Conservation (phyloP, 2,797 vertebrate species). For the Parauchenoglanis ngamensis region DNA sequence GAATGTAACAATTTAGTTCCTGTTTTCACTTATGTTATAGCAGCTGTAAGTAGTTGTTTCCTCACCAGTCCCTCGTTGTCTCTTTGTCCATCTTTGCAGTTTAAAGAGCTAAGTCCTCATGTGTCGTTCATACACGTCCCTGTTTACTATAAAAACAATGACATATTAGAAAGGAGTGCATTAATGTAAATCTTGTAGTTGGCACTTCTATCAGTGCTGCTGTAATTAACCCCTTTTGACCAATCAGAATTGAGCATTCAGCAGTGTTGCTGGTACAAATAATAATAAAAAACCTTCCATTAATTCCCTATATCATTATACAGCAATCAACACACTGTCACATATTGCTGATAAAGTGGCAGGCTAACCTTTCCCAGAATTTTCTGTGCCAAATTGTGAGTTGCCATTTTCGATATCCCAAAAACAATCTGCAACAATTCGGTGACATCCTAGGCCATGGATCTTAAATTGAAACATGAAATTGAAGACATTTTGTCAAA, state of each 20-base stretch:
- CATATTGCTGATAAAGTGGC: not conserved
- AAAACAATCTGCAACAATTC: too few relatives aligned
- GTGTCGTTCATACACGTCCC: not conserved
- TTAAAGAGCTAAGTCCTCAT: not conserved
- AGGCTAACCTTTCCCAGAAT: too few relatives aligned
- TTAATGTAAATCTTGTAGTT: not conserved
- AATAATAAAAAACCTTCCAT: not conserved
- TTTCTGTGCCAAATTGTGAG: too few relatives aligned
- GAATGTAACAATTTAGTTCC: not conserved
- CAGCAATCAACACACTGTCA: not conserved
- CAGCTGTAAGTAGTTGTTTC: not conserved
- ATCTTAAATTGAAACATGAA: not conserved
- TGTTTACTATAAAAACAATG: not conserved
- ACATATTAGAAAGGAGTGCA: not conserved
- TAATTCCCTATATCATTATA: not conserved
- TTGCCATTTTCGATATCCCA: too few relatives aligned
- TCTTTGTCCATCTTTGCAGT: not conserved
- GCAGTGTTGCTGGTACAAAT: not conserved
- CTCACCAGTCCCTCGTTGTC: not conserved
- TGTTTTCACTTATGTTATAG: not conserved
- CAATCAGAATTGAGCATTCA: not conserved
- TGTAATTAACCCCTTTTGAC: not conserved
- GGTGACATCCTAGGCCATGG: too few relatives aligned
- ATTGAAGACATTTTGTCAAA: too few relatives aligned
- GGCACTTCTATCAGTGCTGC: not conserved